Conservation (phyloP, 2,797 vertebrate species). For the Ctenochaetus hawaiiensis region DNA sequence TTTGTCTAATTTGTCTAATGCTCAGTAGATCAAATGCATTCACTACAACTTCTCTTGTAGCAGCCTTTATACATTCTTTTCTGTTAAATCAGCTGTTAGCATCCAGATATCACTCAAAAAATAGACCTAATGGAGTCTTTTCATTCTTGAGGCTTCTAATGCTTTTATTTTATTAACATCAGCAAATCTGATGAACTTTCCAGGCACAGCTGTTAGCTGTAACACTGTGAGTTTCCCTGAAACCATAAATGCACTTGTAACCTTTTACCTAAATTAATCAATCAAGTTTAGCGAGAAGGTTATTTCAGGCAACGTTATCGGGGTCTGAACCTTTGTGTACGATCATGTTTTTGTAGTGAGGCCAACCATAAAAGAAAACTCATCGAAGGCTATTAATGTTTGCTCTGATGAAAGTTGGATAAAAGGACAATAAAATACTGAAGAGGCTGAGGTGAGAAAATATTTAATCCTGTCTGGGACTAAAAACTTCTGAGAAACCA, state of each 20-base stretch:
- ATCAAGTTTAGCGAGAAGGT: slow-evolving; percentile 29
- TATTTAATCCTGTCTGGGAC: slow-evolving; percentile 74
- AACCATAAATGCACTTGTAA: slow-evolving; percentile 29
- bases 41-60: slow-evolving; percentile 12
- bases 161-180: slow-evolving; percentile 27
- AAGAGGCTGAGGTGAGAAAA: slow-evolving; percentile 61
- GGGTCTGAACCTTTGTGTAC: slow-evolving; percentile 27
- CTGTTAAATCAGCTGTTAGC: slow-evolving; percentile 37
- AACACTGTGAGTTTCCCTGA: slow-evolving; percentile 15
- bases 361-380: slow-evolving; percentile 20
- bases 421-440: slow-evolving; percentile 59
- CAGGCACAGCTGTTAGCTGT: slow-evolving; percentile 11
- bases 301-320: slow-evolving; percentile 11
- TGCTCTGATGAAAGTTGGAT: slow-evolving; percentile 52
- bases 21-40: slow-evolving; percentile 73
- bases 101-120: slow-evolving; percentile 38
- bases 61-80: slow-evolving; percentile 7
- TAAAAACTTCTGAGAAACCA: slow-evolving; percentile 45
- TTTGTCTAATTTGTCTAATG: slow-evolving; percentile 78
- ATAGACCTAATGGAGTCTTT: slow-evolving; percentile 14
- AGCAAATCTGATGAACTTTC: slow-evolving; percentile 25
- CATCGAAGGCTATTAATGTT: slow-evolving; percentile 31
- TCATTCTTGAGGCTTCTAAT: slow-evolving; percentile 14
- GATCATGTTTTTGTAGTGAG: slow-evolving; percentile 41
- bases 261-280: slow-evolving; percentile 67